Evolutionary conservation across 2,888 invertebrate species (phyloP), one percentile per base, ranked within the genome.

Genomic region (Muschampia plurimacula): DNA sequence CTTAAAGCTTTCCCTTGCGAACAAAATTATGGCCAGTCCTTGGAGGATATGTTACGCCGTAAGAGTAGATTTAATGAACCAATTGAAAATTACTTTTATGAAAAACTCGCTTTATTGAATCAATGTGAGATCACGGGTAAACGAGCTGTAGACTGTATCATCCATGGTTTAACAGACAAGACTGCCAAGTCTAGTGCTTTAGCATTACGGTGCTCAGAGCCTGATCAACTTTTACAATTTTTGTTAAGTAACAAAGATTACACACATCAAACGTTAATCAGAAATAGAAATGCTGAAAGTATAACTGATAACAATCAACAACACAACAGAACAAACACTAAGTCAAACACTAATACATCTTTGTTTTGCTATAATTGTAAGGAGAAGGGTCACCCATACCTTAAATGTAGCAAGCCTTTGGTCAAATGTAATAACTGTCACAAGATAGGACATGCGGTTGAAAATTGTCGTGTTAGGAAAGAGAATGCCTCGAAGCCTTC

Each of bases 21-120:
- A 55, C 55, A 52, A 55, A 55, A 55, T 22, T 55, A 55, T 22
- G 55, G 55, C 9, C 55, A 55, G 55, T 22, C 55, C 22, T 55
- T 55, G 55, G 55, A 55, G 55, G 55, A 55, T 8, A 55, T 55
- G 55, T 22, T 55, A 3, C 22, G 55, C 0, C 55, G 55, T 55
- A 55, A 22, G 22, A 55, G 22, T 22, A 55, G 22, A 3, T 8
- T 7, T 55, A 55, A 55, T 10, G 55, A 55, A 55, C 55, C 55
- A 22, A 55, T 55, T 55, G 55, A 55, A 55, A 55, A 55, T 55
- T 55, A 55, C 22, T 55, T 55, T 55, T 55, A 55, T 22, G 55
- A 55, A 9, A 55, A 55, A 55, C 9, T 55, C 8, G 55, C 55
- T 22, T 9, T 55, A 22, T 2, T 55, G 9, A 55, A 55, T 22